Evolutionary conservation across 2,113 vertebrate genomes (phyloP).

Genomic region (Rhizomys pruinosus): DNA sequence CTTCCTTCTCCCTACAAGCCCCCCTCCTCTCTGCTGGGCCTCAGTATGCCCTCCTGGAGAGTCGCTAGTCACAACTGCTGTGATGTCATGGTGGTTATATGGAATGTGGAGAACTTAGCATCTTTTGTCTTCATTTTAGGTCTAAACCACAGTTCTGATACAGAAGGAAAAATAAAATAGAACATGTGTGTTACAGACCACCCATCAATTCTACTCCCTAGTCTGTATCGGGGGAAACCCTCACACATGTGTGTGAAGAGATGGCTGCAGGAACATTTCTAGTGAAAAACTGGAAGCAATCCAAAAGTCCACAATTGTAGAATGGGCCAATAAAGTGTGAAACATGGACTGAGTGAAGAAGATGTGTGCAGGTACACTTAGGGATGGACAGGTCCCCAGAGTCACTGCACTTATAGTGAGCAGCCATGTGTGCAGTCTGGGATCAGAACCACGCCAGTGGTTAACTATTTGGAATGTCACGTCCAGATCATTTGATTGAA

Average conservation of each 20-base stretch:
- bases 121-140: slow-evolving; percentile 54
- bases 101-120: not conserved
- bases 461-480: not conserved
- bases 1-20: not conserved
- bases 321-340: not conserved
- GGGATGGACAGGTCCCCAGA: not conserved
- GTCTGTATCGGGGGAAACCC: not conserved
- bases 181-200: slow-evolving; percentile 65
- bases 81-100: slow-evolving; percentile 28
- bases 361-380: too few relatives aligned
- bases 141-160: slow-evolving; percentile 57
- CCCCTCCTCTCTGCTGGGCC: not conserved
- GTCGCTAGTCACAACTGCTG: not conserved
- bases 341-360: not conserved
- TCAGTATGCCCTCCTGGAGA: not conserved
- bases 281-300: slow-evolving; percentile 3
- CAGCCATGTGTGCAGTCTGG: not conserved
- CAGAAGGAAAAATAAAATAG: slow-evolving; percentile 50
- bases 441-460: too few relatives aligned
- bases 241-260: slow-evolving; percentile 14
- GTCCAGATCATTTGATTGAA: not conserved
- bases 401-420: not conserved
- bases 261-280: not conserved
- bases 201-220: slow-evolving; percentile 32
- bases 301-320: not conserved